Evolutionary conservation across 2,797 vertebrate genomes (phyloP).

Genomic region (Pyrocephalus nanus): DNA sequence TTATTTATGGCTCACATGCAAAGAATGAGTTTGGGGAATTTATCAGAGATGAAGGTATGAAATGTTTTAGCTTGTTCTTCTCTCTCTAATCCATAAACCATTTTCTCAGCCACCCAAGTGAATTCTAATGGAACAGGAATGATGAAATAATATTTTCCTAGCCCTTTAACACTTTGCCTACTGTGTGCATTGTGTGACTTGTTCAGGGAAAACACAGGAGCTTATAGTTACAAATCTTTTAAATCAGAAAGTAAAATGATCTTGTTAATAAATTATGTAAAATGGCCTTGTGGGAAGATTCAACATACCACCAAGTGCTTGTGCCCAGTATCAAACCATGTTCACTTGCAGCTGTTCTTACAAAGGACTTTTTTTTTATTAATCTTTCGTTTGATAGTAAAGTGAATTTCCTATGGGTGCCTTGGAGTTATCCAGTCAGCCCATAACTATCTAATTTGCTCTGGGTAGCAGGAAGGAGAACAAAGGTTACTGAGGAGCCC

Average conservation of each 20-base stretch:
- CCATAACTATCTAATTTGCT: constrained; percentile 5
- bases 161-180: constrained; percentile 83
- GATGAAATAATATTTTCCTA: constrained; percentile 88
- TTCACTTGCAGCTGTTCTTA: constrained; percentile 33
- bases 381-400: constrained; percentile 14
- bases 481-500: constrained; percentile 31
- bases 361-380: constrained; percentile 9
- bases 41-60: constrained; percentile 88
- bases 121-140: constrained; percentile 88
- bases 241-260: constrained; percentile 66
- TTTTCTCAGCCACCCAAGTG: constrained; percentile 88
- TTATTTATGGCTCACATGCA: constrained; percentile 88
- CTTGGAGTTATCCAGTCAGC: constrained; percentile 36
- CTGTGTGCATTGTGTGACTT: constrained; percentile 73
- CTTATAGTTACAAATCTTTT: constrained; percentile 68
- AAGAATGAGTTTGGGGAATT: constrained; percentile 89
- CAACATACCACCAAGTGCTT: constrained; percentile 10
- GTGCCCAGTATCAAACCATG: constrained; percentile 21
- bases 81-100: constrained; percentile 89
- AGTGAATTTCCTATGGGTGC: constrained; percentile 44
- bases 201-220: constrained; percentile 66
- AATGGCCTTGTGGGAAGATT: constrained; percentile 63
- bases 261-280: constrained; percentile 67
- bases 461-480: constrained; percentile 33
- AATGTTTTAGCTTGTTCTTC: constrained; percentile 88